These are phyloP conservation scores for Syngnathus rostellatus DNA, from an alignment of 2,797 vertebrate species.

Conservation along the genomic window DNA sequence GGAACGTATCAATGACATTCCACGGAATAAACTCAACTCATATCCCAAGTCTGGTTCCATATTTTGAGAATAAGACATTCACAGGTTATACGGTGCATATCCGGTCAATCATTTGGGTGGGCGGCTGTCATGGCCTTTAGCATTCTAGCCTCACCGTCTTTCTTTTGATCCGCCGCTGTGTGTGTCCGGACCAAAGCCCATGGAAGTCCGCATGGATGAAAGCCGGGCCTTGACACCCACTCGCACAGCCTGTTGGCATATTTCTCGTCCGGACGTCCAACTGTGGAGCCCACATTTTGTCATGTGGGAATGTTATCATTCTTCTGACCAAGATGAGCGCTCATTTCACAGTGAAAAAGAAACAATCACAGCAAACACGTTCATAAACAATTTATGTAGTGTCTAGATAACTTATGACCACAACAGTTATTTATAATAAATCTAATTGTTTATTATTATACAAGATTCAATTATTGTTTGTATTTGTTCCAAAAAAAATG, in stretches of 20 bases:
- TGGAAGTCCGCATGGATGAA: slow-evolving; percentile 40
- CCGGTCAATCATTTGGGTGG: slow-evolving; percentile 25
- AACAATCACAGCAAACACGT: not conserved
- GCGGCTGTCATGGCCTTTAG: not conserved
- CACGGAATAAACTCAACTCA: no score
- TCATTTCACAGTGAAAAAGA: slow-evolving; percentile 5
- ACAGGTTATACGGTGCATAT: slow-evolving; percentile 23
- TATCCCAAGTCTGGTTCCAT: not conserved
- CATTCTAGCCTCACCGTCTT: not conserved
- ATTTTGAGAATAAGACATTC: not conserved
- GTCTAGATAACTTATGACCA: no score
- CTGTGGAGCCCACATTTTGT: slow-evolving; percentile 16
- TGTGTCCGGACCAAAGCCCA: not conserved
- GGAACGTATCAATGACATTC: no score
- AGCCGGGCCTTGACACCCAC: slow-evolving; percentile 39
- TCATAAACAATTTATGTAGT: no score
- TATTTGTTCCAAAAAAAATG: no score
- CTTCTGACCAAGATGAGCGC: slow-evolving; percentile 32
- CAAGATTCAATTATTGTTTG: no score
- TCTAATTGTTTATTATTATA: no score
- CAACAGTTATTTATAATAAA: no score
- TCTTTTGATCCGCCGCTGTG: slow-evolving; percentile 1
- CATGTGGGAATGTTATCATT: slow-evolving; percentile 39
- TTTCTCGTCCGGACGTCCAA: slow-evolving; percentile 17
- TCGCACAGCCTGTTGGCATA: slow-evolving; percentile 25